Base-by-base conservation (phyloP, 2,888 invertebrate genomes). In the Agrochola lychnidis region DNA sequence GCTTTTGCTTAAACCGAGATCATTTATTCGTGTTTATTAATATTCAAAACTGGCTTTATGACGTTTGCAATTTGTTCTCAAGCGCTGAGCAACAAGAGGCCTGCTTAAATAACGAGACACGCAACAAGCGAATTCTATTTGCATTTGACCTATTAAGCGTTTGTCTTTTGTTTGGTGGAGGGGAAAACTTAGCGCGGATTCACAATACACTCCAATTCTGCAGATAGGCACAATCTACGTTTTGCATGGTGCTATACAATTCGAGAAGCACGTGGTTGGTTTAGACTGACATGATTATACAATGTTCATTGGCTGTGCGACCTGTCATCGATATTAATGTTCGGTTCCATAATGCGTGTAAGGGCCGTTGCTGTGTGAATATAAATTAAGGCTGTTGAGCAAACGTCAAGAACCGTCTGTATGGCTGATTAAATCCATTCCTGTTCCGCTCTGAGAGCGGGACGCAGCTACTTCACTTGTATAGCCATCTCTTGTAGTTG, bases 91-190 rank as follows among this genome's bases (percentile, higher is more conserved):
- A 91, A 92, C 93, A 90, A 93, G 94, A 93, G 91, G 85, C 89
- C 86, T 87, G 90, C 89, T 92, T 90, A 90, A 93, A 92, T 90
- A 91, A 90, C 89, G 89, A 90, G 91, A 91, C 94, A 95, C 94
- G 94, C 95, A 93, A 95, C 94, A 92, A 93, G 93, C 93, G 91
- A 93, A 93, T 93, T 92, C 90, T 94, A 95, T 95, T 95, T 95
- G 93, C 95, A 96, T 95, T 94, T 95, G 94, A 95, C 95, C 95
- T 92, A 93, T 92, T 92, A 94, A 95, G 92, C 92, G 89, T 84
- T 88, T 86, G 83, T 91, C 92, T 93, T 92, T 92, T 93, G 92
- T 92, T 91, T 85, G 79, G 85, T 79, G 78, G 79, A 74, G 81
- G 83, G 83, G 79, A 74, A 83, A 83, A 81, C 80, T 76, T 81